Percentiles rank a stretch among this genome's conserved stretches.
phyloP scores from a whole-genome alignment of 2,797 vertebrate genomes.

The Lophius americanus region DNA sequence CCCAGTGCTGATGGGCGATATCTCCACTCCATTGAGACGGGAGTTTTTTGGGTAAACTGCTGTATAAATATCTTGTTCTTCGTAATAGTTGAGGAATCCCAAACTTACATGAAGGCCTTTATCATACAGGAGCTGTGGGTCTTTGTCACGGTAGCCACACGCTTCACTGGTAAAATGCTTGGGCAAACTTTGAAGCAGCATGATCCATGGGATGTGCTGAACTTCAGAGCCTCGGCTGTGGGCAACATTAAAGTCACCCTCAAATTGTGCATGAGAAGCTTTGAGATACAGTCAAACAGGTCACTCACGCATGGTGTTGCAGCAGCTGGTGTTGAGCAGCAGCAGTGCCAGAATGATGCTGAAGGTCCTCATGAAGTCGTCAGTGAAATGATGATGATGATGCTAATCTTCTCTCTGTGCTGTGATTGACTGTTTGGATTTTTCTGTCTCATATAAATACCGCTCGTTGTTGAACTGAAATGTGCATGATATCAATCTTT shows the following conservation, averaged over 20 bases:
- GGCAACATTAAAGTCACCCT: background rate
- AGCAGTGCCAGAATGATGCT: conserved; percentile 44
- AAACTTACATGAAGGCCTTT: conserved; percentile 55
- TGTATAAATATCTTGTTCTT: background rate
- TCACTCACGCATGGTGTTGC: conserved; percentile 51
- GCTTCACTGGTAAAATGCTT: fast-evolving
- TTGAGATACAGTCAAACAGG: background rate
- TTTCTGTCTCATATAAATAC: background rate
- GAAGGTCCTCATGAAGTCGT: conserved; percentile 50
- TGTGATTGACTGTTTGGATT: background rate
- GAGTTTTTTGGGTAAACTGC: background rate
- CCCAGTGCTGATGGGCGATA: too few relatives aligned
- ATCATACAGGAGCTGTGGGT: conserved; percentile 7
- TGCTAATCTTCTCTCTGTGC: background rate
- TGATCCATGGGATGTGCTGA: background rate
- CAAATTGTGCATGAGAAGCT: background rate
- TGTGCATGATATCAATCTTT: background rate
- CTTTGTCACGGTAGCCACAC: fast-evolving
- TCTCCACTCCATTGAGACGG: too few relatives aligned
- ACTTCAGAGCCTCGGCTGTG: background rate
- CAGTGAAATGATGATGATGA: background rate
- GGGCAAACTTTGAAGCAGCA: conserved; percentile 46
- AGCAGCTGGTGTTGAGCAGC: conserved; percentile 20
- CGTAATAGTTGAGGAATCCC: background rate
- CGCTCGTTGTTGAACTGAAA: background rate